phyloP scores from a whole-genome alignment of 2,113 vertebrate species.

The Nannospalax galili region DNA sequence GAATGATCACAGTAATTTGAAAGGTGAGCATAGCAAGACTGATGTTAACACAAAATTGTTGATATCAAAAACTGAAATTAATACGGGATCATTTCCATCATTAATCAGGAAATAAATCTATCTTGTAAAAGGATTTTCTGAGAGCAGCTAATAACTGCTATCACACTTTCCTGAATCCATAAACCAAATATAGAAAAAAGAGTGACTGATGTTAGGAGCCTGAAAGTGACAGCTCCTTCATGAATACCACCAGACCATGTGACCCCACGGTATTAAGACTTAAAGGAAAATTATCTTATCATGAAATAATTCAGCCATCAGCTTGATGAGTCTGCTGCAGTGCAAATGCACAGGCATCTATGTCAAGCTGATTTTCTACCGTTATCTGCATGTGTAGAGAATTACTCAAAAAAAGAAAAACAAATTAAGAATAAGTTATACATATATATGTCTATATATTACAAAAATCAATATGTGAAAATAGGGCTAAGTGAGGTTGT shows the following conservation, averaged over 20 bases:
- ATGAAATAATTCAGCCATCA: constrained; percentile 84
- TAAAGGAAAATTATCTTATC: constrained; percentile 85
- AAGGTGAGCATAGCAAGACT: constrained; percentile 86
- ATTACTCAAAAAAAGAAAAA: constrained; percentile 46
- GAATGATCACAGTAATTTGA: constrained; percentile 89
- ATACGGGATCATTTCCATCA: constrained; percentile 87
- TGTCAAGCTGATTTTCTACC: constrained; percentile 58
- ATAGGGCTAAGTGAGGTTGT: neutral
- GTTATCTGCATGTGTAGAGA: constrained; percentile 52
- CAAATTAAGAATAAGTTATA: constrained; percentile 45
- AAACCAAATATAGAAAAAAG: constrained; percentile 88
- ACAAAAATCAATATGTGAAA: neutral
- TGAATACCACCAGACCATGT: constrained; percentile 84
- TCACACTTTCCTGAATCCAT: constrained; percentile 85
- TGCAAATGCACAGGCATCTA: constrained; percentile 56
- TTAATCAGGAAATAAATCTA: constrained; percentile 89
- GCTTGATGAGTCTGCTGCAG: constrained; percentile 71
- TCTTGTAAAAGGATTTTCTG: constrained; percentile 86
- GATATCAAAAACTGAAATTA: constrained; percentile 87
- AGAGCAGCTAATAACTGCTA: constrained; percentile 89
- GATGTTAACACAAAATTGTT: constrained; percentile 86
- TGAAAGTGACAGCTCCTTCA: constrained; percentile 87
- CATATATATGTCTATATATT: neutral
- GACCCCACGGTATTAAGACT: constrained; percentile 81
- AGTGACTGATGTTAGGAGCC: constrained; percentile 86